Evolutionary conservation across 2,888 invertebrate species (phyloP), one percentile per base, ranked within the genome.

Genomic region (Campoplex capitator): DNA sequence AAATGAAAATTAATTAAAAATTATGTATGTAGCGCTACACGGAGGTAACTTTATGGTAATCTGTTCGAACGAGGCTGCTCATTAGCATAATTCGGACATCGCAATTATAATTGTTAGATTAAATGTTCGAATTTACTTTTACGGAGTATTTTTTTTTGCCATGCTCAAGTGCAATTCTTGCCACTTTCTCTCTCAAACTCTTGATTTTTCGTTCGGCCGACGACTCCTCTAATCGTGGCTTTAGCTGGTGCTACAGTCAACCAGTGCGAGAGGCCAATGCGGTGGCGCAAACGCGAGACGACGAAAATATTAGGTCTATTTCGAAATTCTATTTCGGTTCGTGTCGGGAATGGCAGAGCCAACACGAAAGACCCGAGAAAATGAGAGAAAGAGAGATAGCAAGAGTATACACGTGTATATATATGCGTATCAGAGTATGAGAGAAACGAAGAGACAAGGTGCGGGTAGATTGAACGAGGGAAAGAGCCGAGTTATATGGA

Each of bases 301-400:
- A 94, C 94, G 94, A 94, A 94, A 94, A 94, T 94, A 94, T 94
- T 94, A 93, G 94, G 92, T 94, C 94, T 94, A 94, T 94, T 94
- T 94, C 93, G 93, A 94, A 94, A 94, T 94, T 94, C 94, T 94
- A 94, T 94, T 94, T 94, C 90, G 92, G 94, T 92, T 88, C 91
- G 62, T 87, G 92, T 90, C 93, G 93, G 93, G 84, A 87, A 79
- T 80, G 68, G 77, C 86, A 78, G 91, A 91, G 89, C 88, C 86
- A 88, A 83, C 79, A 83, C 71, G 83, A 76, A 73, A 71, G 76
- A 83, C 79, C 70, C 23, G 78, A 71, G 80, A 83, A 77, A 86
- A 80, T 62, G 83, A 83, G 83, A 87, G 78, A 67, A 42, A 71
- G 51, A 42, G 68, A 38, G 80, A 71, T 67, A 42, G 76, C 54